Percentiles rank a stretch among this genome's conserved stretches.
Evolutionary conservation across 2,888 invertebrate species (phyloP).

Genomic region (Pyralis farinalis): DNA sequence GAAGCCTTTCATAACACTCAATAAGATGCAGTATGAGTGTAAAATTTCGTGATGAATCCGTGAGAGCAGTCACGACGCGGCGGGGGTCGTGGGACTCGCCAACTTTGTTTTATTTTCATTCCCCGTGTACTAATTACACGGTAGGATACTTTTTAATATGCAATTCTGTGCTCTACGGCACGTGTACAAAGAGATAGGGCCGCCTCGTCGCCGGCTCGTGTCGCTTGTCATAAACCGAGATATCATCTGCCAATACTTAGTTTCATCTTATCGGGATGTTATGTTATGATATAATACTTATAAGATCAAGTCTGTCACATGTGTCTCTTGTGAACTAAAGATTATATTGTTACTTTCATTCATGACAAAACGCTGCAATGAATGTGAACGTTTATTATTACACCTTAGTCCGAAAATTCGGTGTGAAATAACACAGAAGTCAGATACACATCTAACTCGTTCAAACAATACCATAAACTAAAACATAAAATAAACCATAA

Average conservation of each 20-base stretch:
- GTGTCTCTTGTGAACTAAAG: too few species aligned
- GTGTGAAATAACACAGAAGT: too few species aligned
- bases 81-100: conserved; percentile 58
- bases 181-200: conserved; percentile 39
- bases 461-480: too few species aligned
- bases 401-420: too few species aligned
- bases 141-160: conserved; percentile 68
- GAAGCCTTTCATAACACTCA: conserved; percentile 70
- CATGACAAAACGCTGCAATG: too few species aligned
- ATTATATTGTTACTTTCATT: too few species aligned
- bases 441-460: too few species aligned
- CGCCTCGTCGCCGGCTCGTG: conserved; percentile 21
- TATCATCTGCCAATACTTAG: conserved; percentile 15
- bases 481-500: too few species aligned
- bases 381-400: too few species aligned
- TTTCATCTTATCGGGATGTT: conserved; percentile 4
- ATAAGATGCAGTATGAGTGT: conserved; percentile 67
- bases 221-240: conserved; percentile 30
- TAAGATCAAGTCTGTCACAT: conserved; percentile 2
- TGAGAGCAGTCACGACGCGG: conserved; percentile 68
- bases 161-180: conserved; percentile 62
- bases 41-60: conserved; percentile 72
- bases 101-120: conserved; percentile 52
- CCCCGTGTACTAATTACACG: conserved; percentile 59
- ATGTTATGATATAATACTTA: not conserved